Conservation (phyloP, 2,113 vertebrate species). For the Carettochelys insculpta region DNA sequence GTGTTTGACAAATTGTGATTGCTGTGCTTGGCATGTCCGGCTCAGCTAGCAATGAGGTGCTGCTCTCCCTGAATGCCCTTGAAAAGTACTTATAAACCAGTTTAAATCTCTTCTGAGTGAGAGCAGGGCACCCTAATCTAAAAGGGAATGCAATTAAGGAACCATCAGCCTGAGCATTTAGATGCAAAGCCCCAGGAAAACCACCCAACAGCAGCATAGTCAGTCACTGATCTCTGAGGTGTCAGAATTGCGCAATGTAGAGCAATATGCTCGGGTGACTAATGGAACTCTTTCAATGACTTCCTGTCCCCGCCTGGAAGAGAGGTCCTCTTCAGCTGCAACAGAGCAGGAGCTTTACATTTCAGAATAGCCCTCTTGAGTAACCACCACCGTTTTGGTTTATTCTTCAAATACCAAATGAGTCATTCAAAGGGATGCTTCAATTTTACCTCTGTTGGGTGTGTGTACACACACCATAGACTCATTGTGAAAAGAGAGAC, state of each 20-base stretch:
- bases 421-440: background rate
- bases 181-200: slow-evolving; percentile 31
- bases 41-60: background rate
- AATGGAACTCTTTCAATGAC: slow-evolving; percentile 19
- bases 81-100: background rate
- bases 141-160: slow-evolving; percentile 40
- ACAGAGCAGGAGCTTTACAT: slow-evolving; percentile 17
- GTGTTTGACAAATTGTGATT: background rate
- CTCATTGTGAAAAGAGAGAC: rapidly evolving
- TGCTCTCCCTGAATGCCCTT: background rate
- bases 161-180: background rate
- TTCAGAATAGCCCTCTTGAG: background rate
- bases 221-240: slow-evolving; percentile 30
- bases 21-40: background rate
- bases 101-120: background rate
- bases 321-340: background rate
- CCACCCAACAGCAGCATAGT: slow-evolving; percentile 4
- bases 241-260: slow-evolving; percentile 19
- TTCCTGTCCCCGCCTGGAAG: slow-evolving; percentile 22
- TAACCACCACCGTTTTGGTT: background rate
- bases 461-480: background rate
- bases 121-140: background rate
- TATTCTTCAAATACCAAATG: slow-evolving; percentile 13
- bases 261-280: slow-evolving; percentile 44
- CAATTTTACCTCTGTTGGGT: background rate